Conservation (phyloP, 2,888 invertebrate genomes). For the Melipona beecheii region DNA sequence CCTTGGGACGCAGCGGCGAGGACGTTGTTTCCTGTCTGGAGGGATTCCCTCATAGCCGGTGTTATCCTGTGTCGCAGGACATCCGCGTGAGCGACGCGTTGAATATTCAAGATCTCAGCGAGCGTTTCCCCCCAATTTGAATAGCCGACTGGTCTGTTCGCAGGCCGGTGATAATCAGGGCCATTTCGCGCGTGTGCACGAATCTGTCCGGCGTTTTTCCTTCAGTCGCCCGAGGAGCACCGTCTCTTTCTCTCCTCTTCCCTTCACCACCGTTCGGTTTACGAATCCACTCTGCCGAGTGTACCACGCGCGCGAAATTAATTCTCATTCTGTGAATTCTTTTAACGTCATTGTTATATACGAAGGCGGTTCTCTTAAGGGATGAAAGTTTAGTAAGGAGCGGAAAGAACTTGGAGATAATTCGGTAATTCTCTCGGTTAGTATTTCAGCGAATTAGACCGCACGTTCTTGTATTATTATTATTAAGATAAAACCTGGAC, state of each 20-base stretch:
- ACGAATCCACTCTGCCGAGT: background rate
- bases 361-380: too few species aligned
- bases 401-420: too few species aligned
- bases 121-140: slow-evolving; percentile 38
- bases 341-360: too few species aligned
- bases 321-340: too few species aligned
- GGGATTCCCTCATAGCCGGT: slow-evolving; percentile 7
- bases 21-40: slow-evolving; percentile 27
- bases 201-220: background rate
- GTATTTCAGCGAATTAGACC: too few species aligned
- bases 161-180: slow-evolving; percentile 29
- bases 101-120: slow-evolving; percentile 53
- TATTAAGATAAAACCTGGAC: too few species aligned
- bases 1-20: slow-evolving; percentile 23
- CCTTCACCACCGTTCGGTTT: accelerated
- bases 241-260: background rate
- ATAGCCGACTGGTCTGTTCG: slow-evolving; percentile 8
- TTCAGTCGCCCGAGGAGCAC: background rate
- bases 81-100: slow-evolving; percentile 36
- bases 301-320: too few species aligned
- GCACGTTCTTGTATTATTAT: too few species aligned
- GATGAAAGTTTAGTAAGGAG: too few species aligned
- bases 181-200: slow-evolving; percentile 31
- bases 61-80: slow-evolving; percentile 39
- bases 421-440: too few species aligned